A percentile compares a stretch with the other conserved stretches of the same genome.
Evolutionary conservation across 1,140 invertebrate species (phyloP).

Genomic region (Stenopsyche tienmushanensis): DNA sequence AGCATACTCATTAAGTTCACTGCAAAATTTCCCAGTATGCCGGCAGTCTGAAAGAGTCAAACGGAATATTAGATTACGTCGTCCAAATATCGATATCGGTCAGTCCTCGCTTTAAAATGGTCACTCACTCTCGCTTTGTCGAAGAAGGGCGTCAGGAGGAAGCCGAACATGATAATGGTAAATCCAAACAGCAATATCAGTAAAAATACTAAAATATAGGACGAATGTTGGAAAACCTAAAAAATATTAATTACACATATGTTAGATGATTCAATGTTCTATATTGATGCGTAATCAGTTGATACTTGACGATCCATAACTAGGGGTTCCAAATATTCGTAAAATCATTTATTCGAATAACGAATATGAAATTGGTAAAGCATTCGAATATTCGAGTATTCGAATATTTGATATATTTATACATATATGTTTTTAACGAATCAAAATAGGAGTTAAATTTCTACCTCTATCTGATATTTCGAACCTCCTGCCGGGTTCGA

Average conservation of each 20-base stretch:
- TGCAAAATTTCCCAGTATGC: constrained; percentile 74
- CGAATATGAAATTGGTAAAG: too few species aligned
- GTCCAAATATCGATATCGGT: neutral
- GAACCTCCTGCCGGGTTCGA: too few species aligned
- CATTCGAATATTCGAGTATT: too few species aligned
- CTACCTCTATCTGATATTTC: too few species aligned
- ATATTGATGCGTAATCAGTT: too few species aligned
- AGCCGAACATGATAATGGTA: constrained; percentile 79
- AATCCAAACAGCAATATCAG: constrained; percentile 78
- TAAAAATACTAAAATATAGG: constrained; percentile 76
- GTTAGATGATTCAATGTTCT: neutral
- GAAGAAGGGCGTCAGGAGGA: constrained; percentile 84
- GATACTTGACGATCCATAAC: too few species aligned
- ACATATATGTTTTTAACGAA: too few species aligned
- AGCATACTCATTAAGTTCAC: constrained; percentile 74
- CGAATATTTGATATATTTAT: neutral
- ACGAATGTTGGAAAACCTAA: constrained; percentile 76
- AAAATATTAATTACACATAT: constrained; percentile 43
- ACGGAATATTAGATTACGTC: neutral
- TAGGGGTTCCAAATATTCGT: constrained; percentile 1
- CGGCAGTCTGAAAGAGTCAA: constrained; percentile 65
- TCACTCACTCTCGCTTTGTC: constrained; percentile 74
- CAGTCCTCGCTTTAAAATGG: neutral
- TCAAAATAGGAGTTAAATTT: too few species aligned
- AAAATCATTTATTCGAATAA: neutral